Conservation (phyloP, 2,888 invertebrate genomes). For the Oscheius onirici region DNA sequence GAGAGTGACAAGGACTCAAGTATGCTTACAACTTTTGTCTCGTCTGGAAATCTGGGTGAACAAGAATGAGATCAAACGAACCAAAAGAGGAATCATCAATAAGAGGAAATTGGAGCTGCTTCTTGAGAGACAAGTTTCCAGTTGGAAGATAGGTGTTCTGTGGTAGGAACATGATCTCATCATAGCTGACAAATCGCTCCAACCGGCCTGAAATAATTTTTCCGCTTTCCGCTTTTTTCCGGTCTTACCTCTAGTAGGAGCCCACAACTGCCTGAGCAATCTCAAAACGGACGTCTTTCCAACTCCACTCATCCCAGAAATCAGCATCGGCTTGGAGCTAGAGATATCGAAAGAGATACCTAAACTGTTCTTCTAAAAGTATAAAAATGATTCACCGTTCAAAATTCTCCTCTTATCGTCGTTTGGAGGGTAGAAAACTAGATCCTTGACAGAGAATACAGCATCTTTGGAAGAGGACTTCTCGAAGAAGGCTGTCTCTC, state of each 20-base stretch:
- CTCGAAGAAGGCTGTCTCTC: not conserved
- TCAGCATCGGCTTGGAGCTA: slow-evolving; percentile 78
- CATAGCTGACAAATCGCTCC: slow-evolving; percentile 3
- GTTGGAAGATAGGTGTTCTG: slow-evolving; percentile 76
- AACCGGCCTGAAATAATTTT: slow-evolving; percentile 17
- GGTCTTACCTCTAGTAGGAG: slow-evolving; percentile 75
- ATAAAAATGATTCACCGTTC: not conserved
- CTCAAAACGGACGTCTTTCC: slow-evolving; percentile 89
- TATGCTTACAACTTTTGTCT: not conserved
- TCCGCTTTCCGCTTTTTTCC: not conserved
- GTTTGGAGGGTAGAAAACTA: slow-evolving; percentile 13
- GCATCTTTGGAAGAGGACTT: not conserved
- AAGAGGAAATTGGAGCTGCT: slow-evolving; percentile 34
- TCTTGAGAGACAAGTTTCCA: slow-evolving; percentile 72
- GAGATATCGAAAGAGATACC: slow-evolving; percentile 70
- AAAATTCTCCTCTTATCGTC: slow-evolving; percentile 15
- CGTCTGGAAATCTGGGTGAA: not conserved
- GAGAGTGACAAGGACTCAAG: slow-evolving; percentile 14
- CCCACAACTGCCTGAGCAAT: slow-evolving; percentile 92
- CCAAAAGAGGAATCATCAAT: not conserved
- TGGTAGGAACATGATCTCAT: slow-evolving; percentile 74
- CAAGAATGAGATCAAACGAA: not conserved
- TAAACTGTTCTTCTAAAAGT: not conserved
- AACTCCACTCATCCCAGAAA: slow-evolving; percentile 94
- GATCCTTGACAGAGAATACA: slow-evolving; percentile 3